Conservation (phyloP, 2,888 invertebrate genomes). For the Marasmarcha lunaedactyla region DNA sequence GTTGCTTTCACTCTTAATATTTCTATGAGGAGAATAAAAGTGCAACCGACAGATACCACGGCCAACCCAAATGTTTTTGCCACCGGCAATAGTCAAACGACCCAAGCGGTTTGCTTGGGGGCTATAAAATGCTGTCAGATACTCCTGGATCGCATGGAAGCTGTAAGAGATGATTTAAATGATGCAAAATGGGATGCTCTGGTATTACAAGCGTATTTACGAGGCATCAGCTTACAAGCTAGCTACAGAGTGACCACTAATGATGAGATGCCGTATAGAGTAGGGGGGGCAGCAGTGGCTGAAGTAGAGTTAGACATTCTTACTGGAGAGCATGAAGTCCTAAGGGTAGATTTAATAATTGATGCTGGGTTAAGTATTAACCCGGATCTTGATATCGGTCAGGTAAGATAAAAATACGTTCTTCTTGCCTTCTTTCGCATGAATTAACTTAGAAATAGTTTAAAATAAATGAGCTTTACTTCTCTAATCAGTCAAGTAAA, state of each 20-base stretch:
- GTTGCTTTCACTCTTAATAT: constrained; percentile 75
- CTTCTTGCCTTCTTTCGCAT: too few species aligned
- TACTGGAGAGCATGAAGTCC: constrained; percentile 76
- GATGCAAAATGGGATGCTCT: constrained; percentile 65
- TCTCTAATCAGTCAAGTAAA: too few species aligned
- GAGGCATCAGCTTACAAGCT: constrained; percentile 41
- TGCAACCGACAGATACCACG: constrained; percentile 73
- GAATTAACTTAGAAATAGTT: too few species aligned
- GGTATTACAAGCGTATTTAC: constrained; percentile 49
- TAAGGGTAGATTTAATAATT: constrained; percentile 74
- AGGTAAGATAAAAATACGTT: too few species aligned
- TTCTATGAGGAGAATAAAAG: constrained; percentile 71
- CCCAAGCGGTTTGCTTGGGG: constrained; percentile 30
- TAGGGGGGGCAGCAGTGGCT: constrained; percentile 69
- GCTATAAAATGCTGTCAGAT: constrained; percentile 63
- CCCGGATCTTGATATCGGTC: constrained; percentile 76
- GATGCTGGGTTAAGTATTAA: constrained; percentile 76
- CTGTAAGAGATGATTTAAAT: constrained; percentile 41
- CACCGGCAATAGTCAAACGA: constrained; percentile 74
- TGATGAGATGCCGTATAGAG: constrained; percentile 31
- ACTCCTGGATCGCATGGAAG: constrained; percentile 52
- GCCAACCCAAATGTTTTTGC: constrained; percentile 73
- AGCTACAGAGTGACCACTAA: constrained; percentile 31
- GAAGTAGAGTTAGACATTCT: constrained; percentile 81
- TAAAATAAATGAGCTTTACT: too few species aligned